phyloP scores from a whole-genome alignment of 2,797 vertebrate species.

The Gastrophryne carolinensis region DNA sequence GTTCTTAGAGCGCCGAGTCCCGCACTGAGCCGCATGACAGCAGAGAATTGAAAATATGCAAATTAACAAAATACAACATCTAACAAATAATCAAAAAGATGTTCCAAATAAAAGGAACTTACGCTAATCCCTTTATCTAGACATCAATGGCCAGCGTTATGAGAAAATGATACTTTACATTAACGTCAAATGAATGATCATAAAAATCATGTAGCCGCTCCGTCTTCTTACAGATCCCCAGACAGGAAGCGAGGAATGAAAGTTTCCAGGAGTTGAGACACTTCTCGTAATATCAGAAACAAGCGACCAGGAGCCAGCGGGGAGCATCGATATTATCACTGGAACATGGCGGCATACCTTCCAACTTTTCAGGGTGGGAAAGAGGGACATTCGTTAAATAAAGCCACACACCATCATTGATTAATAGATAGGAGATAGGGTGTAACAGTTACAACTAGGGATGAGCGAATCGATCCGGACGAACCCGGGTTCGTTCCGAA shows the following conservation, averaged over 20 bases:
- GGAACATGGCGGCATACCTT: too few relatives aligned
- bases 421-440: too few relatives aligned
- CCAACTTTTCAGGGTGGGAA: too few relatives aligned
- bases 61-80: conserved; percentile 31
- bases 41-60: conserved; percentile 32
- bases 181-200: neutral
- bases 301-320: too few relatives aligned
- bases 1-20: neutral
- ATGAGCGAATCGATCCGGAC: too few relatives aligned
- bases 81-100: conserved; percentile 34
- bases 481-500: too few relatives aligned
- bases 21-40: conserved; percentile 9
- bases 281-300: too few relatives aligned
- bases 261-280: too few relatives aligned
- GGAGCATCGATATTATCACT: too few relatives aligned
- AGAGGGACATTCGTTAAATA: too few relatives aligned
- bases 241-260: neutral
- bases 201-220: neutral
- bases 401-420: too few relatives aligned
- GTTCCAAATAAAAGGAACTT: conserved; percentile 4
- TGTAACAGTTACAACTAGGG: too few relatives aligned
- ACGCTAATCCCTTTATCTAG: conserved; percentile 14
- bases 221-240: neutral
- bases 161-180: neutral
- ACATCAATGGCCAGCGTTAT: conserved; percentile 3